A percentile compares a stretch with the other conserved stretches of the same genome.
These are phyloP conservation scores for Coronaproctus castanopsis DNA, from an alignment of 2,888 invertebrate species.

Conservation along the genomic window DNA sequence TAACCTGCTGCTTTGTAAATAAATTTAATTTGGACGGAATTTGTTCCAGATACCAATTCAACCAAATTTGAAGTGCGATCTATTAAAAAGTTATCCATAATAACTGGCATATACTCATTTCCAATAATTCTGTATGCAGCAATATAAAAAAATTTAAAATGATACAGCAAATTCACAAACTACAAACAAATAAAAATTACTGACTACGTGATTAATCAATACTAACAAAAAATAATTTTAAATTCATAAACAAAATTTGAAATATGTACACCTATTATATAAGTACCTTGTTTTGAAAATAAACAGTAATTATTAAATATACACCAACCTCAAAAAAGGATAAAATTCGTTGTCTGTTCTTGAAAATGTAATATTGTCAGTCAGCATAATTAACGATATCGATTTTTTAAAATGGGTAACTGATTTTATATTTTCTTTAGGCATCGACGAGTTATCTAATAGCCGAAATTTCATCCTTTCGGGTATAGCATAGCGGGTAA, in stretches of 20 bases:
- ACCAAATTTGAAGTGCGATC: slow-evolving; percentile 55
- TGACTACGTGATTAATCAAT: not conserved
- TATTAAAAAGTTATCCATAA: slow-evolving; percentile 64
- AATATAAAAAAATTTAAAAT: too few relatives aligned
- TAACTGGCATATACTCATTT: slow-evolving; percentile 55
- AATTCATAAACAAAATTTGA: not conserved
- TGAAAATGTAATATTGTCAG: not conserved
- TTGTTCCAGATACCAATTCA: slow-evolving; percentile 28
- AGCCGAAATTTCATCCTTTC: not conserved
- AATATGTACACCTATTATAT: not conserved
- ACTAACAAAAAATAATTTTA: not conserved
- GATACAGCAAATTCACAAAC: too few relatives aligned
- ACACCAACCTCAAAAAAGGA: not conserved
- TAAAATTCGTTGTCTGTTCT: not conserved
- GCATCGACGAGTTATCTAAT: not conserved
- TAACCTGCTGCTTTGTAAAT: not conserved
- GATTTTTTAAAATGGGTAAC: not conserved
- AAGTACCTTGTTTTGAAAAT: too few relatives aligned
- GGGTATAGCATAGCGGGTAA: slow-evolving; percentile 31
- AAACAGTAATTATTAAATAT: not conserved
- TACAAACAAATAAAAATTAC: slow-evolving; percentile 7
- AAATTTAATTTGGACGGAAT: not conserved
- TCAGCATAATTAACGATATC: not conserved
- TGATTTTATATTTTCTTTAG: not conserved
- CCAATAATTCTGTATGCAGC: slow-evolving; percentile 23